Evolutionary conservation across 2,113 vertebrate genomes (phyloP).

Genomic region (Baryphthengus martii): DNA sequence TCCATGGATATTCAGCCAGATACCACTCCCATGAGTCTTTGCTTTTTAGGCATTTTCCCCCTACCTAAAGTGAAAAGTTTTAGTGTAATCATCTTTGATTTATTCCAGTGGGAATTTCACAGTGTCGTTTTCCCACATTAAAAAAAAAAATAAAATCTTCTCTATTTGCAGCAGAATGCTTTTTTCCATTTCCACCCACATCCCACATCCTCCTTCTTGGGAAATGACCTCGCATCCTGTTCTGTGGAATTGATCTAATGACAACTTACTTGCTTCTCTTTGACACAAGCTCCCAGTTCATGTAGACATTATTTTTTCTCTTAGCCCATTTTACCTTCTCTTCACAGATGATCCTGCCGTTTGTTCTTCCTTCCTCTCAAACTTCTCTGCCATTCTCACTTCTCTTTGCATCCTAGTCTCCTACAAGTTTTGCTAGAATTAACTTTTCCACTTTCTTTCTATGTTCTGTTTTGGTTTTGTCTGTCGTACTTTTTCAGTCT

Average conservation of each 20-base stretch:
- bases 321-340: background rate
- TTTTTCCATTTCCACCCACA: conserved; percentile 27
- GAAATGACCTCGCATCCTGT: conserved; percentile 29
- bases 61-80: background rate
- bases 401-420: background rate
- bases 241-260: background rate
- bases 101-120: conserved; percentile 25
- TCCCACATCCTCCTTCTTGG: background rate
- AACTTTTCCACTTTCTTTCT: background rate
- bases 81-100: conserved; percentile 5
- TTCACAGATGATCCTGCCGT: background rate
- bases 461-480: background rate
- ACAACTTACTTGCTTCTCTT: background rate
- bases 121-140: background rate
- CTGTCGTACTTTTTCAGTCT: background rate
- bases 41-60: background rate
- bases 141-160: background rate
- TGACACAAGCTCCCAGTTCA: background rate
- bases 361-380: background rate
- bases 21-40: background rate
- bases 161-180: background rate
- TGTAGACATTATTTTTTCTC: background rate
- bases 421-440: background rate
- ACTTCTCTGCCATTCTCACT: background rate
- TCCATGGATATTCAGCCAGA: background rate